Percentiles rank a stretch among this genome's conserved stretches.
These are phyloP conservation scores for Archaeoteleia sp. DNA, from an alignment of 2,888 invertebrate genomes.

Conservation along the genomic window DNA sequence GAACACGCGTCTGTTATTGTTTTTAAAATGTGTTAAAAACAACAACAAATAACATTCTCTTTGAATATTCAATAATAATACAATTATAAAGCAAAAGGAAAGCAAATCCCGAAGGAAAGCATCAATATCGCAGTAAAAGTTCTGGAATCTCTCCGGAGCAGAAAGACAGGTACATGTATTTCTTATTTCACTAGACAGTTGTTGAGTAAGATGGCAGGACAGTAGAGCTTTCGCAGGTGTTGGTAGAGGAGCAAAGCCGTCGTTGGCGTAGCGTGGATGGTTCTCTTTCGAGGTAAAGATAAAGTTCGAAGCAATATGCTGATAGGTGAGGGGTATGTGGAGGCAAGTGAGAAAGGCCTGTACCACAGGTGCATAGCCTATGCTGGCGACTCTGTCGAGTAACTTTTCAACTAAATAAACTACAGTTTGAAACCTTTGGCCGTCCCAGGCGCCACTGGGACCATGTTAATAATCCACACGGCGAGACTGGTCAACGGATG, in stretches of 20 bases:
- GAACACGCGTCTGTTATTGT: no score
- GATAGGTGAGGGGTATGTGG: conserved; percentile 55
- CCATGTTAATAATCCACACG: conserved; percentile 55
- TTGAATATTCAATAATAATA: no score
- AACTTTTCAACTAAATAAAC: conserved; percentile 67
- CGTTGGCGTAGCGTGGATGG: conserved; percentile 37
- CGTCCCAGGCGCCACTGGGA: conserved; percentile 45
- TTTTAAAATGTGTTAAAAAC: no score
- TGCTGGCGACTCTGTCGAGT: conserved; percentile 42
- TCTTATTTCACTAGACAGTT: conserved; percentile 63
- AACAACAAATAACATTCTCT: no score
- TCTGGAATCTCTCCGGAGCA: conserved; percentile 62
- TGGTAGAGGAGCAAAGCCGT: conserved; percentile 16
- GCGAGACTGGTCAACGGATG: conserved; percentile 48
- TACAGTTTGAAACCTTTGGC: conserved; percentile 60
- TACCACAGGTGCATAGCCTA: conserved; percentile 54
- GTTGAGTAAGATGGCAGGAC: conserved; percentile 51
- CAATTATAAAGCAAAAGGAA: conserved; percentile 11
- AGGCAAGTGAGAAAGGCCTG: conserved; percentile 25
- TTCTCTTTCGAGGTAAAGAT: conserved; percentile 52
- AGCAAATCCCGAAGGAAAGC: conserved; percentile 19
- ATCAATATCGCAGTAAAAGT: conserved; percentile 61
- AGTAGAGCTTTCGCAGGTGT: conserved; percentile 42
- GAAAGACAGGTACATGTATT: conserved; percentile 60
- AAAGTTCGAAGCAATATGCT: conserved; percentile 64